A percentile compares a stretch with the other conserved stretches of the same genome.
Conservation (phyloP, 2,888 invertebrate species). For the Platycheirus rosarum region DNA sequence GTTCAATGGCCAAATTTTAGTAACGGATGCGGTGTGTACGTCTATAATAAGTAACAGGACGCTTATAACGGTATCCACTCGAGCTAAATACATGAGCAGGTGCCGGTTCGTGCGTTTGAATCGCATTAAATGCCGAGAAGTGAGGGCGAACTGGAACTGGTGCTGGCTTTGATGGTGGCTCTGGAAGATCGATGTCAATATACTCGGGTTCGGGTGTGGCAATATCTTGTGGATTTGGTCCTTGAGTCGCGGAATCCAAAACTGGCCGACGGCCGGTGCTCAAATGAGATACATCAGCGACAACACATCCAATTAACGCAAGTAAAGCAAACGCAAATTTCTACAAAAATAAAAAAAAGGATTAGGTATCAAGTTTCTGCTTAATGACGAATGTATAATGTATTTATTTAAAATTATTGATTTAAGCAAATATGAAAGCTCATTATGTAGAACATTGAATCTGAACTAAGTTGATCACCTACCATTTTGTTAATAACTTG, state of each 20-base stretch:
- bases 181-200: slow-evolving; percentile 80
- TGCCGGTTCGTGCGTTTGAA: slow-evolving; percentile 52
- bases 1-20: slow-evolving; percentile 20
- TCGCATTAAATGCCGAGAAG: slow-evolving; percentile 46
- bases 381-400: too few relatives aligned
- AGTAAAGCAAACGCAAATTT: slow-evolving; percentile 79
- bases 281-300: slow-evolving; percentile 72
- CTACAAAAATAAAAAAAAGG: too few relatives aligned
- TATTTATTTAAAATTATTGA: too few relatives aligned
- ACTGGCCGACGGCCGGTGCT: slow-evolving; percentile 74
- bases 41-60: slow-evolving; percentile 79
- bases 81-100: slow-evolving; percentile 67
- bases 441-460: slow-evolving; percentile 3
- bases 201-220: slow-evolving; percentile 82
- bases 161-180: slow-evolving; percentile 76
- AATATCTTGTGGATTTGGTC: slow-evolving; percentile 82
- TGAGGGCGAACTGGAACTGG: slow-evolving; percentile 74
- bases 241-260: slow-evolving; percentile 81
- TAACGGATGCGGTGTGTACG: slow-evolving; percentile 78
- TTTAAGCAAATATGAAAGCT: too few relatives aligned
- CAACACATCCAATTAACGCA: slow-evolving; percentile 78
- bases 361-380: too few relatives aligned
- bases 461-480: slow-evolving; percentile 54
- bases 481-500: slow-evolving; percentile 61
- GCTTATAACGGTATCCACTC: slow-evolving; percentile 80